Base-by-base conservation (phyloP, 2,113 vertebrate genomes). In the Tympanuchus pallidicinctus region DNA sequence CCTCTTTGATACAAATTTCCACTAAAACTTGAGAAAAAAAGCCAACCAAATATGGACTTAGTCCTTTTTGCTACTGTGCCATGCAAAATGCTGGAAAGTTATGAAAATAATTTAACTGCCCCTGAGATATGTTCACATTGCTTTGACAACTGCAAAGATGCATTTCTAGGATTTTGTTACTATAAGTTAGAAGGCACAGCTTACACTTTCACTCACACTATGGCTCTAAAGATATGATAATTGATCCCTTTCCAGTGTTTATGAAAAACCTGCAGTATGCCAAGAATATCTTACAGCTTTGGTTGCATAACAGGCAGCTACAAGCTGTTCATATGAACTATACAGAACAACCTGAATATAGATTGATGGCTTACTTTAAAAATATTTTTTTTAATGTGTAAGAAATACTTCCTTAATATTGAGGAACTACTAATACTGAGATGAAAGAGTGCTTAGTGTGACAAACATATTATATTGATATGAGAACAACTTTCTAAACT, bases 151-250 rank as follows among this genome's bases (percentile, higher is more conserved):
- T 78, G 57, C 70, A 48, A 19, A 91, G 24, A 87, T 30, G 64
- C 8, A 38, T 71, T 89, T 82, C 19, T 57, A 91, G 82, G 57
- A 64, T 47, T 59, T 36, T 66, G 15, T 38, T 57, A 38, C 47
- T 71, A 9, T 36, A n/a, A 81, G 32, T 80, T 42, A 73, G 30
- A 47, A 94, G 57, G 28, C 32, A 78, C 13, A 64, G 56, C 47
- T 89, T 63, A 72, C 11, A 69, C 61, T 94, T 91, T 82, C 88
- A 88, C 66, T 69, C 63, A 50, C 63, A 22, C 54, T 36, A 1
- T 25, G 34, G 15, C 57, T 91, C 5, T 8, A 89, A 67, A 90
- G 67, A 79, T 88, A 88, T 56, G 71, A 65, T 93, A 94, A 91
- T 34, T 63, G 67, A 47, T 89, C 71, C 18, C 79, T 56, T 93